Evolutionary conservation across 2,888 invertebrate genomes (phyloP), one percentile per base, ranked within the genome.

Genomic region (Cabera pusaria): DNA sequence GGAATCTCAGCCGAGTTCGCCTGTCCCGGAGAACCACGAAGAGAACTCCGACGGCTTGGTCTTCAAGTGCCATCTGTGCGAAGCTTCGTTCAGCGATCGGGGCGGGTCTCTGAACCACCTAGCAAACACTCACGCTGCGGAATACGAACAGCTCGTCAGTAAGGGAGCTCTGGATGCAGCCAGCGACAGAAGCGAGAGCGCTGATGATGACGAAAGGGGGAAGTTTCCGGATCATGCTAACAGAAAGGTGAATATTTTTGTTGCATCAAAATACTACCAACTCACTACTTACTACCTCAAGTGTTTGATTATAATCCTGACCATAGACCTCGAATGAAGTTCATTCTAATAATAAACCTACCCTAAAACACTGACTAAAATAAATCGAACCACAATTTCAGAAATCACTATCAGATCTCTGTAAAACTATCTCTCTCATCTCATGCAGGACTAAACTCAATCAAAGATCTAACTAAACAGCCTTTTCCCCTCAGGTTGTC

Each of bases 1-100:
- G n/a, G 90, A 91, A 1, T 81, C 81, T 1, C 75, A 67, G 19
- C 83, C 89, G 44, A 74, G 86, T 52, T 88, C 87, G 20, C 77
- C 86, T 11, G 74, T 50, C 46, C 72, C 61, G 50, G 84, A 83
- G 10, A 55, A 57, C 6, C 52, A 64, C 11, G 83, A 81, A 7
- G 78, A 82, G 33, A 62, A 44, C 17, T 37, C 52, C 10, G 79
- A 92, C 16, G 95, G 95, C 51, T 77, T 95, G 33, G 95, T 96
- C 3, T 97, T 95, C 85, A 97, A 97, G 77, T 98, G 98, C 67
- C 97, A 98, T 79, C 88, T 98, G 0, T 98, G 98, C 72, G 97
- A 97, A 60, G 93, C 93, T 4, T 95, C 96, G 0, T 98, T 95
- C 64, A 91, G 92, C 0, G 95, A 95, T 22, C 90, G 97, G 1